Evolutionary conservation across 2,113 vertebrate genomes (phyloP), one percentile per base, ranked within the genome.

Genomic region (Madoqua kirkii): DNA sequence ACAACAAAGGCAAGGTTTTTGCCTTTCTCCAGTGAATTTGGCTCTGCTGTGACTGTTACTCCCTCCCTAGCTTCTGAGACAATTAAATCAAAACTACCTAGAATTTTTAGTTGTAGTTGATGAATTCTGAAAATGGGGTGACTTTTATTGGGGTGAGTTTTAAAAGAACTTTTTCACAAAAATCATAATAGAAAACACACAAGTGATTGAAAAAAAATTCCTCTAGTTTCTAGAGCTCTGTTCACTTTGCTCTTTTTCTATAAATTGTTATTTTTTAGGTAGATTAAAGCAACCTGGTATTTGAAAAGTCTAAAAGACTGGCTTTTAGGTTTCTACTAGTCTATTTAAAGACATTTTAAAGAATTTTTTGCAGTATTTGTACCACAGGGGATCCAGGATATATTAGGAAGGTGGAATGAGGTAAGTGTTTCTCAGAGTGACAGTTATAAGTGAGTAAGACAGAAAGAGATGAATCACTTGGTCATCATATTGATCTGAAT

Each of bases 401-500:
- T 83, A 79, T 94, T 5, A 40, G 33, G 60, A 94, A 86, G 79
- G 33, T 62, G 11, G 23, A 90, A 96, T 89, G 83, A 97, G 76
- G 59, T 82, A 85, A 91, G 50, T 87, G 89, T 89, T 97, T 94
- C 87, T 91, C 86, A 85, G 88, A 96, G 85, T 94, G 96, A 96
- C 90, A 97, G 82, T 85, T 97, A 27, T 50, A 96, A 98, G 89
- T 97, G 89, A 98, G 67, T 94, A 86, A 94, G 95, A 95, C 76
- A 83, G 50, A 87, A 50, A 33, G 52, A 96, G 91, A 98, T 96
- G 81, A 96, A 91, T 97, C 92, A 95, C 60, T 92, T 85, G 74
- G 94, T 97, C 92, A 91, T 97, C 89, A 79, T 83, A 97, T 91
- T 97, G 96, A 98, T 98, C 93, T 96, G 82, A 94, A 95, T 98